These are phyloP conservation scores for Aricia artaxerxes DNA, from an alignment of 2,888 invertebrate species.

Conservation along the genomic window DNA sequence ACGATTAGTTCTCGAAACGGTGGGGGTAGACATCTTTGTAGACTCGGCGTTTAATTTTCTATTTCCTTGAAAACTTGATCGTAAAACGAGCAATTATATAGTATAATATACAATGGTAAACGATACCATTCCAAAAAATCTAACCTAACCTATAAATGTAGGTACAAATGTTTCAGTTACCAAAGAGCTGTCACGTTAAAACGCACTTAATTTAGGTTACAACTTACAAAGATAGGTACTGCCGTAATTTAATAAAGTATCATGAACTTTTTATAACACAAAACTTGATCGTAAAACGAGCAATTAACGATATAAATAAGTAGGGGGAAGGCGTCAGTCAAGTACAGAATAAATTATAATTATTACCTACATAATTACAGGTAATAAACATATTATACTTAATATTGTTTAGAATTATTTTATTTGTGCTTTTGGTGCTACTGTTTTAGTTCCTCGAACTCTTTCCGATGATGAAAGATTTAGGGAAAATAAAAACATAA, in stretches of 20 bases:
- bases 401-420: background rate
- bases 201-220: background rate
- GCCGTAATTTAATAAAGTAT: background rate
- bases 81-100: no score
- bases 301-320: conserved; percentile 18
- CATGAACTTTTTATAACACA: conserved; percentile 17
- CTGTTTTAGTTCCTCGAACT: background rate
- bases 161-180: background rate
- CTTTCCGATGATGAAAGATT: background rate
- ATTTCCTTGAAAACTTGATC: no score
- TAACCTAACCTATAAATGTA: no score
- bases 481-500: no score
- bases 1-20: no score
- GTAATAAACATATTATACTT: conserved; percentile 25
- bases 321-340: conserved; percentile 9
- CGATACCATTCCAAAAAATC: no score
- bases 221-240: background rate
- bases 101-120: no score
- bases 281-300: conserved; percentile 19
- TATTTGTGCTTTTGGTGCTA: background rate
- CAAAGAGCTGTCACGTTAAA: background rate
- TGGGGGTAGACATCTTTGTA: no score
- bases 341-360: conserved; percentile 23
- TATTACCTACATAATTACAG: conserved; percentile 11
- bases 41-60: no score